Base-by-base conservation (phyloP, 1,140 invertebrate genomes). In the Eupristina koningsbergeri region DNA sequence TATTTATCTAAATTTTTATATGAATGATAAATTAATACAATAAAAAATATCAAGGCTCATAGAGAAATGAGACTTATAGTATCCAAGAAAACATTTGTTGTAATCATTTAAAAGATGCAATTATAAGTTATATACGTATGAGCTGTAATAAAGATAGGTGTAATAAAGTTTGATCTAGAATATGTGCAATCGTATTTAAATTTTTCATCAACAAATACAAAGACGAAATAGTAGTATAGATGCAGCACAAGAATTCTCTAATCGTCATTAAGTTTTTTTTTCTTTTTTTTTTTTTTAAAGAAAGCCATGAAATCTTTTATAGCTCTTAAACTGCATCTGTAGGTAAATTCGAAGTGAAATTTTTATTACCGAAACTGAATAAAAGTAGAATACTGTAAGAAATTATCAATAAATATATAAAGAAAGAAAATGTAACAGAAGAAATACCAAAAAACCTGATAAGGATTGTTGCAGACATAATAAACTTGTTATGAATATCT, bases 181-280 rank as follows among this genome's bases (percentile, higher is more conserved):
- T 67, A 67, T 67, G 17, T 22, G 36, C 17, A 67, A 67, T 34
- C 15, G 11, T 15, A 67, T 36, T 34, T 67, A 67, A 67, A 11
- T 67, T 67, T 67, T 67, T 36, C 34, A 64, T 64, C 63, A 64
- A 64, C 63, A 64, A 64, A 31, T 64, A 64, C 9, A 64, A 64
- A 64, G 63, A 64, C 31, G 63, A 64, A 64, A 34, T 64, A 64
- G 34, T 15, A 34, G 3, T 1, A 34, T 22, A 31, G 63, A 31
- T 31, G 63, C 31, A 64, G 26, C 63, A 64, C 29, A 15, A 64
- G 63, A 64, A 64, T 64, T 31, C n/a, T 64, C 29, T 15, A 64
- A 64, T 64, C 63, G 63, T n/a, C 63, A 64, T 64, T 64, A 64
- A 34, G n/a, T 64, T 64, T 64, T 64, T 61, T 64, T 64, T 64